These are phyloP conservation scores for Crotalus tigris DNA, from an alignment of 2,113 vertebrate species.

Conservation along the genomic window DNA sequence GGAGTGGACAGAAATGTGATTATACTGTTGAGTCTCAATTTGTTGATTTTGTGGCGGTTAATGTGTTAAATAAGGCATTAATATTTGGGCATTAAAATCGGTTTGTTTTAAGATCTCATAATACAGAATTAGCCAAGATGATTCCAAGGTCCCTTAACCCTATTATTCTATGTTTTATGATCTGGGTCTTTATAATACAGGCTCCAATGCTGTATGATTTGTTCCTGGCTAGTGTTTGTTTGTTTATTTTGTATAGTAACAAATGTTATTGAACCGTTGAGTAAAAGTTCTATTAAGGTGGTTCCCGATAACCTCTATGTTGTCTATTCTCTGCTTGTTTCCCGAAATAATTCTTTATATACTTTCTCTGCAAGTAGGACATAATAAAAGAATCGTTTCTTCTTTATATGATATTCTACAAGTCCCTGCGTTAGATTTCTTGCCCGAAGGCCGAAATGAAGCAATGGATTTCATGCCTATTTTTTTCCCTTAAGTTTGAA, in stretches of 20 bases:
- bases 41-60: background rate
- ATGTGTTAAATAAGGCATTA: constrained; percentile 17
- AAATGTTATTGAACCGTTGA: background rate
- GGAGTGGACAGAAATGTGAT: background rate
- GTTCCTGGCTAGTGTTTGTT: background rate
- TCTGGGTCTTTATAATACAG: background rate
- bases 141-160: background rate
- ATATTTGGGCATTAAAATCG: background rate
- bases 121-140: background rate
- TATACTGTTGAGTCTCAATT: background rate
- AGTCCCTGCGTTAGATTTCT: background rate
- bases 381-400: background rate
- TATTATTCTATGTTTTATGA: background rate
- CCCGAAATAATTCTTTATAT: background rate
- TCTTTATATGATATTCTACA: background rate
- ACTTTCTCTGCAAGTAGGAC: background rate
- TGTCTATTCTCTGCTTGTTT: background rate
- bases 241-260: background rate
- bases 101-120: background rate
- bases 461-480: background rate
- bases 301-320: background rate
- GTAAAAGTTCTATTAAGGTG: background rate
- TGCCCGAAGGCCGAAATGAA: background rate
- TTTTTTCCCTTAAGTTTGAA: background rate
- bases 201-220: no score